Evolutionary conservation across 2,113 vertebrate genomes (phyloP), one percentile per base, ranked within the genome.

Genomic region (Limnothrissa miodon): DNA sequence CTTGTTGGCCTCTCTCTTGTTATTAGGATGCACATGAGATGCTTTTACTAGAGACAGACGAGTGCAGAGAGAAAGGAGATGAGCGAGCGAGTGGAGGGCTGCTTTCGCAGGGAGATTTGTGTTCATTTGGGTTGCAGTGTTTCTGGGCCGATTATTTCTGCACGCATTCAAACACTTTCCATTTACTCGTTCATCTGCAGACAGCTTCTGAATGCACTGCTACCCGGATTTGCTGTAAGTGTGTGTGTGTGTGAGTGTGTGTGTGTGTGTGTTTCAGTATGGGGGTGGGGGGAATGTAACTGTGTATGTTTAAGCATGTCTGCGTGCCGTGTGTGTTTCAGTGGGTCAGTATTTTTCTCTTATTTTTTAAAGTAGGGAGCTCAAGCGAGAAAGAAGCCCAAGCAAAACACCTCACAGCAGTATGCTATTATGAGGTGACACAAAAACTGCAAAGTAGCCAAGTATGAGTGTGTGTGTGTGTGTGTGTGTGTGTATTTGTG

Each of bases 151-250:
- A 4, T 42, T 42, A 42, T 42, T 15, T 45, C 1, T 11, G 11
- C 6, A 83, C 78, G 59, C 82, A 81, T 85, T 80, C 83, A 86
- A 80, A 51, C 46, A 70, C 82, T 83, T 84, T 86, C 78, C 84
- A 56, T 56, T 48, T 2, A 11, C 46, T 48, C 15, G 46, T 4
- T 48, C 46, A 13, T 48, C 46, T 48, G 46, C 46, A 48, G 46
- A 48, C n/a, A n/a, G n/a, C n/a, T n/a, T n/a, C n/a, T n/a, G n/a
- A n/a, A n/a, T n/a, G n/a, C n/a, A n/a, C n/a, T n/a, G n/a, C 42
- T 42, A 42, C 42, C 2, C 6, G 42, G 42, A n/a, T n/a, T n/a
- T 42, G 42, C 42, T 74, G 66, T 3, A 70, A 25, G 36, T 70
- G 62, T 10, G 25, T n/a, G 25, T 62, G 59, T 62, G 19, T 21